Percentiles rank a stretch among this genome's conserved stretches.
These are phyloP conservation scores for Ophioninae sp. DNA, from an alignment of 2,888 invertebrate genomes.

Conservation along the genomic window DNA sequence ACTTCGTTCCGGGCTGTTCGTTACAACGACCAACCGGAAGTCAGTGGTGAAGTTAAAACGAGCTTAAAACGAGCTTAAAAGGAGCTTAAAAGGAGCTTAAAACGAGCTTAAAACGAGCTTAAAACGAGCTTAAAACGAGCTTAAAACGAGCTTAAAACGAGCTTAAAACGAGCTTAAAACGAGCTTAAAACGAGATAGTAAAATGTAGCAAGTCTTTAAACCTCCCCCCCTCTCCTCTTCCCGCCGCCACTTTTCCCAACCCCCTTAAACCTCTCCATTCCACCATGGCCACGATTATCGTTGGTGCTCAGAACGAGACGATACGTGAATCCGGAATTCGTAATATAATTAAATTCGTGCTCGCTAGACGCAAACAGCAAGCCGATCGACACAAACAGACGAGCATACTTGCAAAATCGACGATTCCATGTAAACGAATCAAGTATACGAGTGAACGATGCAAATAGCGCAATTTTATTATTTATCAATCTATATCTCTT, in stretches of 20 bases:
- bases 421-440: not conserved
- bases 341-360: slow-evolving; percentile 75
- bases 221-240: no score
- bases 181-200: slow-evolving; percentile 7
- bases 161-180: slow-evolving; percentile 21
- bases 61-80: slow-evolving; percentile 1
- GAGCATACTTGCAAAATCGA: not conserved
- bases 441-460: slow-evolving; percentile 59
- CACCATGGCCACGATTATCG: not conserved
- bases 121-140: slow-evolving; percentile 5
- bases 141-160: slow-evolving; percentile 5
- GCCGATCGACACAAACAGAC: not conserved
- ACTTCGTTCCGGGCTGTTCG: no score
- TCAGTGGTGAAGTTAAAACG: no score
- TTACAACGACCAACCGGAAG: no score
- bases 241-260: not conserved
- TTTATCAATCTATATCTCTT: slow-evolving; percentile 76
- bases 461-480: slow-evolving; percentile 80
- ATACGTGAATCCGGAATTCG: slow-evolving; percentile 49
- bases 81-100: no score
- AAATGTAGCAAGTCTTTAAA: not conserved
- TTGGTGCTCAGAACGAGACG: slow-evolving; percentile 10
- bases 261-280: not conserved
- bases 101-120: slow-evolving; percentile 9
- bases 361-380: slow-evolving; percentile 54